Base-by-base conservation (phyloP, 2,113 vertebrate genomes). In the Callopanchax toddi region DNA sequence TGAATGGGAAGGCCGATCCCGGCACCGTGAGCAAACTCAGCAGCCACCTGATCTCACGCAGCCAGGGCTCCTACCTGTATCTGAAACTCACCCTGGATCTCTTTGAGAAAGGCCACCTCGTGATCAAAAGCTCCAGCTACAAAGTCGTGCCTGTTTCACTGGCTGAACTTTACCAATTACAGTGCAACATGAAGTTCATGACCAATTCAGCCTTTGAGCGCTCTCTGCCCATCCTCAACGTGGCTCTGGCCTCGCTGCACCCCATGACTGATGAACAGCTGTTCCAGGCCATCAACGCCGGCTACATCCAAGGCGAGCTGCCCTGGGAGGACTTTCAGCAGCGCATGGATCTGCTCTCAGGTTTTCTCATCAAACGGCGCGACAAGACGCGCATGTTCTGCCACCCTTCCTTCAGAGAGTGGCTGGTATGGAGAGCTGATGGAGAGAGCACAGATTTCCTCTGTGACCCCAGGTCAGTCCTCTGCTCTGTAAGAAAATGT, bases 351-450 rank as follows among this genome's bases (percentile, higher is more conserved):
- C 64, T 91, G 44, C 95, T 99, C 34, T 97, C 97, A 0, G 92
- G 93, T 81, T 98, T 99, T 70, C 93, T 99, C 74, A 93, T 98
- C 75, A 95, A 93, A 70, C 90, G 97, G 40, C 88, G 97, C 52
- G 97, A 99, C 89, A 97, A 95, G 86, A 99, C 96, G 0, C 96
- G 97, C 2, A 99, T 99, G 97, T 99, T 99, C 82, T 99, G 96
- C 87, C 97, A 99, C 60, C 97, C 97, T 0, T 99, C 97, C 75
- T 99, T 99, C 90, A 91, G 97, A 67, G 97, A 99, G 60, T 99
- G 97, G 97, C 93, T 99, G 10, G 92, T 98, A 34, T 99, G 97
- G 97, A 91, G 97, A 88, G 93, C 94, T 1, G 97, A 99, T 0
- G 95, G 96, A 6, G 97, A 99, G 75, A 98, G 93, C 57, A 93